Conservation (phyloP, 1,140 invertebrate species). For the Atta colombica region DNA sequence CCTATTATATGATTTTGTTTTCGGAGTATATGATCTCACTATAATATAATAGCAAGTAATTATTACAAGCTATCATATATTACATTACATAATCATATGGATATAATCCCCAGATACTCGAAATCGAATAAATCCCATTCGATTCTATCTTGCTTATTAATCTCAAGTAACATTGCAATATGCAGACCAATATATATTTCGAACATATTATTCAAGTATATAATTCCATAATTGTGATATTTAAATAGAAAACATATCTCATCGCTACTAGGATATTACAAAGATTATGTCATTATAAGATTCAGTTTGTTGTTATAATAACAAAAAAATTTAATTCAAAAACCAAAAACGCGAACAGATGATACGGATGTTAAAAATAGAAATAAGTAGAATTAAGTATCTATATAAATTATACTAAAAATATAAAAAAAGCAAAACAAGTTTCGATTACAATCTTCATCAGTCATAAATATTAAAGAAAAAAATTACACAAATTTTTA, state of each 20-base stretch:
- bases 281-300: not conserved
- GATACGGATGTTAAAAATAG: too few species aligned
- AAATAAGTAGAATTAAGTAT: too few species aligned
- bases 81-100: conserved; percentile 8
- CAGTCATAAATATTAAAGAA: too few species aligned
- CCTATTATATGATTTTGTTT: not conserved
- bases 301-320: too few species aligned
- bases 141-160: conserved; percentile 30
- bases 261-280: too few species aligned
- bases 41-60: not conserved
- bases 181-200: not conserved
- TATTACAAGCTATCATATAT: not conserved
- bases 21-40: not conserved
- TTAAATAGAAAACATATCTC: not conserved
- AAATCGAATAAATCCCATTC: not conserved
- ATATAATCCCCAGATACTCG: not conserved
- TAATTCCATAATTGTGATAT: not conserved
- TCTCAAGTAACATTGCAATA: conserved; percentile 23
- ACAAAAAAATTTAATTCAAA: too few species aligned
- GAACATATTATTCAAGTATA: conserved; percentile 15
- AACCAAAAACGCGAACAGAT: too few species aligned
- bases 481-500: not conserved
- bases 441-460: too few species aligned
- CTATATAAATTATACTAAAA: too few species aligned
- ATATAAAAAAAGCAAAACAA: too few species aligned